Percentiles rank a stretch among this genome's conserved stretches.
Evolutionary conservation across 2,113 vertebrate genomes (phyloP).

Genomic region (Ursus arctos): DNA sequence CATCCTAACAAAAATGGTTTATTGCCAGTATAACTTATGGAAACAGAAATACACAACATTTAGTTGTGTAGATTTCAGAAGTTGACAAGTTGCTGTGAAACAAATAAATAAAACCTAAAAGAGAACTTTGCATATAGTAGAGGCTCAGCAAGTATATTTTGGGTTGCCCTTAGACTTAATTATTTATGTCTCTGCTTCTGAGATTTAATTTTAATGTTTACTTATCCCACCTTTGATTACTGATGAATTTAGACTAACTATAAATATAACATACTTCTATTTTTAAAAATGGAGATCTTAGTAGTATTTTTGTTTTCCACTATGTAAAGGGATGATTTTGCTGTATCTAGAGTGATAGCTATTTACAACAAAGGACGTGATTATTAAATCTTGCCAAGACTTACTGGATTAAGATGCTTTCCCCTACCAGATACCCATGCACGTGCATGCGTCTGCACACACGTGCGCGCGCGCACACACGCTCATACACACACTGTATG

Average conservation of each 20-base stretch:
- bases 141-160: neutral
- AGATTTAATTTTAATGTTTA: slow-evolving; percentile 14
- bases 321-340: neutral
- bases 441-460: accelerated
- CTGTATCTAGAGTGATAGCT: neutral
- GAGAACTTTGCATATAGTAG: neutral
- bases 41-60: neutral
- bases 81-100: neutral
- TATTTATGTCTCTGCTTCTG: neutral
- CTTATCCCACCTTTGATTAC: neutral
- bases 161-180: neutral
- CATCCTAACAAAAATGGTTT: neutral
- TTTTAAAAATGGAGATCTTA: neutral
- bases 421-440: neutral
- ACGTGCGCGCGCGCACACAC: accelerated
- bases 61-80: neutral
- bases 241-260: neutral
- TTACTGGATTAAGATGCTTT: neutral
- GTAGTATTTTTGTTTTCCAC: neutral
- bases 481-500: neutral
- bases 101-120: neutral
- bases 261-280: neutral
- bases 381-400: neutral
- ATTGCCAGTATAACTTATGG: neutral
- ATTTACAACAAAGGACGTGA: neutral